A percentile compares a stretch with the other conserved stretches of the same genome.
These are phyloP conservation scores for Nyctalus aviator DNA, from an alignment of 2,797 vertebrate species.

Conservation along the genomic window DNA sequence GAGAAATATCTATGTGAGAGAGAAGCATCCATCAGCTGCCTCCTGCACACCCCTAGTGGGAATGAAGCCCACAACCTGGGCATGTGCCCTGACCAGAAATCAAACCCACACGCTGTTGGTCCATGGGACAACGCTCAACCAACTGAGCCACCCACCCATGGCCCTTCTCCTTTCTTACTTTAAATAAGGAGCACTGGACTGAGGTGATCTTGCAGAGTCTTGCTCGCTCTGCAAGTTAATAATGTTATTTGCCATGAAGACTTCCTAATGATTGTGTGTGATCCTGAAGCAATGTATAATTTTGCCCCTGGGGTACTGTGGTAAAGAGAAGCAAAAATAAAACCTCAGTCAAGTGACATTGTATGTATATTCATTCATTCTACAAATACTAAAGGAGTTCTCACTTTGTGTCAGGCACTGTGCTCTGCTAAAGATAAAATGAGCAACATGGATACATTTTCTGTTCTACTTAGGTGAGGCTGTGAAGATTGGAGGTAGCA, in stretches of 20 bases:
- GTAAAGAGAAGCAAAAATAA: constrained; percentile 24
- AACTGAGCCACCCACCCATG: too few relatives aligned
- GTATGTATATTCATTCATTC: not conserved
- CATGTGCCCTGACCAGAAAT: too few relatives aligned
- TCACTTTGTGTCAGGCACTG: not conserved
- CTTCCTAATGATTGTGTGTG: not conserved
- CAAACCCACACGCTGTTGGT: too few relatives aligned
- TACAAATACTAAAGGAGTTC: not conserved
- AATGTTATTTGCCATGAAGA: not conserved
- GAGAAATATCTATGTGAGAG: too few relatives aligned
- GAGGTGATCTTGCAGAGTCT: not conserved
- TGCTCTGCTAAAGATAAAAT: not conserved
- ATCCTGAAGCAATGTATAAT: constrained; percentile 6
- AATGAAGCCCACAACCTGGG: too few relatives aligned
- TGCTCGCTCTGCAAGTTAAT: not conserved
- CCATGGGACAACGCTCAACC: too few relatives aligned
- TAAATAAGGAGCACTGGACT: not conserved
- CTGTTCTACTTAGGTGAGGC: not conserved
- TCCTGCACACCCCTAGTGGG: too few relatives aligned
- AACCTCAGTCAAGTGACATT: not conserved
- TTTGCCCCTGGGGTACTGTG: not conserved
- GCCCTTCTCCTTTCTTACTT: not conserved
- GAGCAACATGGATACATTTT: not conserved
- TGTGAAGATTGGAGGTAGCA: not conserved
- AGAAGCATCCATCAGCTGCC: too few relatives aligned